These are phyloP conservation scores for Danio aesculapii DNA, from an alignment of 2,797 vertebrate species.

Conservation along the genomic window DNA sequence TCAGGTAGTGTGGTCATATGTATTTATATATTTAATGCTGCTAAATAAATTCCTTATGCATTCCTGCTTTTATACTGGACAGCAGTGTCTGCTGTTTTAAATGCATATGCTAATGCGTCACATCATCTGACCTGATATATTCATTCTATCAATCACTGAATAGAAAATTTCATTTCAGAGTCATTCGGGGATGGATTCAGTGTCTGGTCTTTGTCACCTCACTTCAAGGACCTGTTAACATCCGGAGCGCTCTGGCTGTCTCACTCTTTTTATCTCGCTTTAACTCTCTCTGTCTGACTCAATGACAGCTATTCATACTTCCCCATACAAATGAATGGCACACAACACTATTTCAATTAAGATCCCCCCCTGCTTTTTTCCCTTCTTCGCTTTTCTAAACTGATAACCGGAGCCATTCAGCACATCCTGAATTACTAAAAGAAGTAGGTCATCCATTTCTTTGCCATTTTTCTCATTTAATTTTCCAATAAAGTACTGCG, in stretches of 20 bases:
- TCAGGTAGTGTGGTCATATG: no score
- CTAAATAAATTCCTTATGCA: no score
- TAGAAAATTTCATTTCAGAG: background rate
- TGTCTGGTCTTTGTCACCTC: slow-evolving; percentile 10
- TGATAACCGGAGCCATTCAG: slow-evolving; percentile 46
- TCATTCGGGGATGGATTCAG: background rate
- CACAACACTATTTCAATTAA: slow-evolving; percentile 62
- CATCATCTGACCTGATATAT: background rate
- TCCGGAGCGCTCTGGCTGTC: background rate
- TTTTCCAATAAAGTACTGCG: slow-evolving; percentile 56
- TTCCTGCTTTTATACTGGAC: background rate
- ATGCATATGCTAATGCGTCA: background rate
- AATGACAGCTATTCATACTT: slow-evolving; percentile 56
- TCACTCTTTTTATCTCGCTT: slow-evolving; percentile 12
- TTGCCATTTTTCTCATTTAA: slow-evolving; percentile 35
- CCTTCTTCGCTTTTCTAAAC: slow-evolving; percentile 18
- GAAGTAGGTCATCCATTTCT: slow-evolving; percentile 56
- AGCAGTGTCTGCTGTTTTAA: background rate
- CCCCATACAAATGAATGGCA: slow-evolving; percentile 47
- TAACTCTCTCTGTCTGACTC: slow-evolving; percentile 25
- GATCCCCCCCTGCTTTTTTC: background rate
- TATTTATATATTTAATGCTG: background rate
- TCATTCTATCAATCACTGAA: background rate
- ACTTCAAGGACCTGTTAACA: slow-evolving; percentile 53
- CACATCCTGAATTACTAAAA: slow-evolving; percentile 52